Conservation (phyloP, 2,113 vertebrate genomes). For the Lamprologus tigripictilis region DNA sequence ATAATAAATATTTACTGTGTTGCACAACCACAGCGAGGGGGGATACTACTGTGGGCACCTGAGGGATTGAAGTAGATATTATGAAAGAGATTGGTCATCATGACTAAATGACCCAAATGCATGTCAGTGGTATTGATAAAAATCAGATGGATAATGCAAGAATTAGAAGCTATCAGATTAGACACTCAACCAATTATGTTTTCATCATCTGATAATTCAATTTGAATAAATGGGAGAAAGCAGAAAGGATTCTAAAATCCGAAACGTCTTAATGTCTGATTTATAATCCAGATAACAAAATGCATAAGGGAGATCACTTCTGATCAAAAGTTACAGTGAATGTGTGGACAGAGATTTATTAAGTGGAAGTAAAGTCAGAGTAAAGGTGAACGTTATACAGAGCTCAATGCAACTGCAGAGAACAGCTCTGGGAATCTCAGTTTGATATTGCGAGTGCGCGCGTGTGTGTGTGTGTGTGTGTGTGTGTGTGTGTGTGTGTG, state of each 20-base stretch:
- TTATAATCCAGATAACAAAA: background rate
- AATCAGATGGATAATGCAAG: background rate
- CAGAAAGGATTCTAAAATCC: background rate
- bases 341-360: slow-evolving; percentile 1
- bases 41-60: background rate
- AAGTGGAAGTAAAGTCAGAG: slow-evolving; percentile 9
- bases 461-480: background rate
- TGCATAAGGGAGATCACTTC: background rate
- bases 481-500: too few species aligned
- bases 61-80: background rate
- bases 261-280: background rate
- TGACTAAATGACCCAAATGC: background rate
- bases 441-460: background rate
- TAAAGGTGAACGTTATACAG: slow-evolving; percentile 6
- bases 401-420: background rate
- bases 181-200: background rate
- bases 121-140: slow-evolving; percentile 8
- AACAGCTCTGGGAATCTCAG: slow-evolving; percentile 4
- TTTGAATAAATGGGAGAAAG: background rate
- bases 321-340: slow-evolving; percentile 3
- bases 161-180: background rate
- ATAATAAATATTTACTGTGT: slow-evolving; percentile 33
- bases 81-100: background rate
- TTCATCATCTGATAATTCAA: background rate
- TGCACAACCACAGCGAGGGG: background rate